These are phyloP conservation scores for Varecia variegata DNA, from an alignment of 2,797 vertebrate species.

Conservation along the genomic window DNA sequence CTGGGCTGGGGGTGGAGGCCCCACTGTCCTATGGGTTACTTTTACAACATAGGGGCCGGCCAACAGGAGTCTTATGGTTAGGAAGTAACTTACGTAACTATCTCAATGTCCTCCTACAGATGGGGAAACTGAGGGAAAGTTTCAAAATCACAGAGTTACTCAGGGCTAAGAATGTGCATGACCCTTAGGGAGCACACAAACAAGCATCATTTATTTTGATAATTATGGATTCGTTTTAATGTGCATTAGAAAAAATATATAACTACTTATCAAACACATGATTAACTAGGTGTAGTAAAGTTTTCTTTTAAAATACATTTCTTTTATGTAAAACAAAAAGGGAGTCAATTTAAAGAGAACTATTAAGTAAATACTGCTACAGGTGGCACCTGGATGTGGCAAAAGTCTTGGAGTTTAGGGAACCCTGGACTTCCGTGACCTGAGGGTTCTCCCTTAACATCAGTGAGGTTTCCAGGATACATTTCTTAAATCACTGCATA, in stretches of 20 bases:
- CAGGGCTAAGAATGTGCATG: background rate
- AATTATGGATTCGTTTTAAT: background rate
- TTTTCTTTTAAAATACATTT: conserved; percentile 14
- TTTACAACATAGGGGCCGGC: background rate
- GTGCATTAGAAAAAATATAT: background rate
- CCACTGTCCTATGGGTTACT: background rate
- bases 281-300: background rate
- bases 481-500: background rate
- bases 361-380: background rate
- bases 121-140: background rate
- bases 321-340: background rate
- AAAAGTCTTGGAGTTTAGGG: background rate
- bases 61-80: background rate
- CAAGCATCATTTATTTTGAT: background rate
- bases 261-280: background rate
- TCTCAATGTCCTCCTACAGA: background rate
- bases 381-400: background rate
- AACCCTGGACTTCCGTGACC: background rate
- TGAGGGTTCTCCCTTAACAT: background rate
- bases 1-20: background rate
- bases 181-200: background rate
- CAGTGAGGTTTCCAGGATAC: background rate
- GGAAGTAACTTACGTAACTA: background rate
- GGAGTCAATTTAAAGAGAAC: background rate
- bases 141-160: background rate